Percentiles rank a stretch among this genome's conserved stretches.
Evolutionary conservation across 2,888 invertebrate genomes (phyloP).

Genomic region (Drosophila kuntzei): DNA sequence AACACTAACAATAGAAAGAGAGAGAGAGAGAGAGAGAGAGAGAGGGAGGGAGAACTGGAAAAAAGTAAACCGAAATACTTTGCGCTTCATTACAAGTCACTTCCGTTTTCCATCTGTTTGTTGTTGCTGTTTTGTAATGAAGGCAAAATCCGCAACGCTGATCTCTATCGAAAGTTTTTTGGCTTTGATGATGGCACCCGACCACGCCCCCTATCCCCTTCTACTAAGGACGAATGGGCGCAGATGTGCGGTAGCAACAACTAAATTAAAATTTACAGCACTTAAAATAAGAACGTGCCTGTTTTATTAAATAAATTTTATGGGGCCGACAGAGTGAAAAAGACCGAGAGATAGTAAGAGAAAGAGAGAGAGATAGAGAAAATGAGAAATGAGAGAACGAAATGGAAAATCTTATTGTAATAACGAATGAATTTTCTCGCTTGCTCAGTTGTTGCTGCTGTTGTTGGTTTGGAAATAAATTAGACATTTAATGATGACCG

Average conservation of each 20-base stretch:
- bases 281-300: constrained; percentile 79
- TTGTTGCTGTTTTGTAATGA: constrained; percentile 58
- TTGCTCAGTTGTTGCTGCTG: constrained; percentile 53
- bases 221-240: constrained; percentile 39
- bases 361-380: constrained; percentile 10
- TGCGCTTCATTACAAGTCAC: constrained; percentile 75
- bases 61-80: constrained; percentile 63
- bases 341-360: background rate
- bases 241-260: constrained; percentile 75
- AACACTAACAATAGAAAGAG: constrained; percentile 13
- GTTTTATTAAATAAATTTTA: constrained; percentile 80
- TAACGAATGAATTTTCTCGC: constrained; percentile 69
- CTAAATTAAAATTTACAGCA: constrained; percentile 82
- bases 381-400: constrained; percentile 65
- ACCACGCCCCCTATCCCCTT: constrained; percentile 21
- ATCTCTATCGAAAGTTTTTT: constrained; percentile 75
- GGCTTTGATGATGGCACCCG: constrained; percentile 67
- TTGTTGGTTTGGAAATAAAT: constrained; percentile 73
- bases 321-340: constrained; percentile 28
- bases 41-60: background rate
- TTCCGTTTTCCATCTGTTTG: constrained; percentile 48
- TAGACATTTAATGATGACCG: constrained; percentile 81
- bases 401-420: constrained; percentile 72
- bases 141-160: constrained; percentile 60
- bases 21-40: background rate